These are phyloP conservation scores for Polia nebulosa DNA, from an alignment of 2,888 invertebrate genomes.

Conservation along the genomic window DNA sequence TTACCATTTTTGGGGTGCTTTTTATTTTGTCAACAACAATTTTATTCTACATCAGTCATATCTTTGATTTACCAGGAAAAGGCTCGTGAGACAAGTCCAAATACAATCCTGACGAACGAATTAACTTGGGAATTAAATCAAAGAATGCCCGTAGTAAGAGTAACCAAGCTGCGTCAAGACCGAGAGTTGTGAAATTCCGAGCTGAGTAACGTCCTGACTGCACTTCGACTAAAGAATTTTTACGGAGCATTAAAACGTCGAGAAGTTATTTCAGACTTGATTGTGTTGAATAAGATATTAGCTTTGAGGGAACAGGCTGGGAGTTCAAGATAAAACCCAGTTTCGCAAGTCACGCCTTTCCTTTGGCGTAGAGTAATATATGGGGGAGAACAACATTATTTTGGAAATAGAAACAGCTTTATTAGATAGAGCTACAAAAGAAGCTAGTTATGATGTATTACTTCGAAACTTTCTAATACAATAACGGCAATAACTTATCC, in stretches of 20 bases:
- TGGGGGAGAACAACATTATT: conserved; percentile 9
- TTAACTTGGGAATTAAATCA: neutral
- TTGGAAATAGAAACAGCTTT: conserved; percentile 24
- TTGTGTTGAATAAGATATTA: conserved; percentile 58
- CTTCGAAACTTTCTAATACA: conserved; percentile 35
- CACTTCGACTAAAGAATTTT: conserved; percentile 35
- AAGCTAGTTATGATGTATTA: conserved; percentile 34
- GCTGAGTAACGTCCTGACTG: conserved; percentile 24
- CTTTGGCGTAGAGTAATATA: conserved; percentile 8
- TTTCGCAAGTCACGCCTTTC: conserved; percentile 33
- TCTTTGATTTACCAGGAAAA: neutral
- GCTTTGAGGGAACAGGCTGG: conserved; percentile 8
- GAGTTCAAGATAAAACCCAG: conserved; percentile 19
- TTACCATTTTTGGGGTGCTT: neutral
- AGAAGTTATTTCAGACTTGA: conserved; percentile 45
- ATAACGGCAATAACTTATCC: conserved; percentile 42
- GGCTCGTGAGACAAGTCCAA: neutral
- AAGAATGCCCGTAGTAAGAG: neutral
- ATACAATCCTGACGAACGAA: neutral
- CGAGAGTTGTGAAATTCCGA: conserved; percentile 33
- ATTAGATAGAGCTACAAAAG: conserved; percentile 1
- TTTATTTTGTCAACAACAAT: neutral
- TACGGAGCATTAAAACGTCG: conserved; percentile 40
- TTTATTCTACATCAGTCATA: neutral
- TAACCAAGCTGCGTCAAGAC: neutral